Conservation (phyloP, 1,140 invertebrate genomes). For the Platyscapa corneri region DNA sequence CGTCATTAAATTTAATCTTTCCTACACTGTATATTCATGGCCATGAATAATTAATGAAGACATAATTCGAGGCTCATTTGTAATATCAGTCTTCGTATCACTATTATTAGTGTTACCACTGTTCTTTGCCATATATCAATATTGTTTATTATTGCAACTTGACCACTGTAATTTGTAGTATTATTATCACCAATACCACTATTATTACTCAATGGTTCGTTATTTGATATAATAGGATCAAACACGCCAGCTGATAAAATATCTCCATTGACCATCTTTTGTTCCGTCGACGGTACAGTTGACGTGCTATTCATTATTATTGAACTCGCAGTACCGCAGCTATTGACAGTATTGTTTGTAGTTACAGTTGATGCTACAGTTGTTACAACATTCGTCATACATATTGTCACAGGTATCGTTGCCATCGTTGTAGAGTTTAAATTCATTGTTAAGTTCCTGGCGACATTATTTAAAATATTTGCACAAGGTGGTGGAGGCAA, state of each 20-base stretch:
- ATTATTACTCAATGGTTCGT: neutral
- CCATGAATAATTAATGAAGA: neutral
- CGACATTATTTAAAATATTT: conserved; percentile 14
- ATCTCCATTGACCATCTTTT: conserved; percentile 41
- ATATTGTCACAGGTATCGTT: neutral
- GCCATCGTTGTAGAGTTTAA: conserved; percentile 41
- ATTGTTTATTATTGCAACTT: conserved; percentile 23
- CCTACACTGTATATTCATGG: neutral
- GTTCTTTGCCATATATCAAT: conserved; percentile 20
- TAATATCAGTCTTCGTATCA: conserved; percentile 6
- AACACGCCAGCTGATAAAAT: conserved; percentile 22
- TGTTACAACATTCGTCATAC: neutral
- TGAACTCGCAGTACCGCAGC: conserved; percentile 4
- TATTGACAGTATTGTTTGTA: conserved; percentile 12
- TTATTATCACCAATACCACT: conserved; percentile 31
- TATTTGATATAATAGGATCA: conserved; percentile 8
- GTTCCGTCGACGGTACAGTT: neutral
- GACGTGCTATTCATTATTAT: neutral
- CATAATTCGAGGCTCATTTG: conserved; percentile 20
- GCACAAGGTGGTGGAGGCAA: neutral
- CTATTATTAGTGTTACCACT: conserved; percentile 22
- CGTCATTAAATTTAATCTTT: neutral
- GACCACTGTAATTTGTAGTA: conserved; percentile 29
- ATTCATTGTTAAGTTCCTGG: conserved; percentile 11
- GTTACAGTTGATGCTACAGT: neutral